Conservation (phyloP, 2,113 vertebrate genomes). For the Triplophysa tibetana region DNA sequence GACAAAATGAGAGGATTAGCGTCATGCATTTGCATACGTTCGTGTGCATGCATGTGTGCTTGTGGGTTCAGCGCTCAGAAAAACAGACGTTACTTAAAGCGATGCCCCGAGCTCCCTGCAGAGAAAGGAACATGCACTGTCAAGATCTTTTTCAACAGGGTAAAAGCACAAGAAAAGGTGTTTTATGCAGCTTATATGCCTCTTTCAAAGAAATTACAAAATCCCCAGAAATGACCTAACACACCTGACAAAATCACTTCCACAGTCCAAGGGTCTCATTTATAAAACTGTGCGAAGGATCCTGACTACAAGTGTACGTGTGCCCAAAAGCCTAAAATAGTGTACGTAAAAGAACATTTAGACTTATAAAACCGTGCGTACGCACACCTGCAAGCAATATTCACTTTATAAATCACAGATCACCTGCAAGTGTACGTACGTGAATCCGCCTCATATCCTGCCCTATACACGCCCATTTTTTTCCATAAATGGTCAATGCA, state of each 20-base stretch:
- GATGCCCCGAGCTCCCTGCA: constrained; percentile 23
- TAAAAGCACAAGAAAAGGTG: constrained; percentile 49
- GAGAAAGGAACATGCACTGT: constrained; percentile 39
- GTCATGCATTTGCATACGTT: constrained; percentile 17
- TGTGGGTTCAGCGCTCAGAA: constrained; percentile 6
- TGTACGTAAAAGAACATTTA: too few relatives aligned
- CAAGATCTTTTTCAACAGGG: constrained; percentile 41
- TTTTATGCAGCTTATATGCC: constrained; percentile 5
- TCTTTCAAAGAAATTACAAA: constrained; percentile 50
- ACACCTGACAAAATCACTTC: constrained; percentile 43
- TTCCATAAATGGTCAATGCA: too few relatives aligned
- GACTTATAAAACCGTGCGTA: too few relatives aligned
- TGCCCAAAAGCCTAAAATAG: too few relatives aligned
- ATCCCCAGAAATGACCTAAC: constrained; percentile 40
- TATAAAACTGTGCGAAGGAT: too few relatives aligned
- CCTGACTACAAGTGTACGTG: too few relatives aligned
- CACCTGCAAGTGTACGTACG: too few relatives aligned
- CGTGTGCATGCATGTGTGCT: neutral
- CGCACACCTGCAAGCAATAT: too few relatives aligned
- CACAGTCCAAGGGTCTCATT: constrained; percentile 5
- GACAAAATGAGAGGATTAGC: constrained; percentile 57
- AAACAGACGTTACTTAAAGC: constrained; percentile 14
- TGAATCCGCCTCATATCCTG: too few relatives aligned
- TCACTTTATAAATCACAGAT: too few relatives aligned
- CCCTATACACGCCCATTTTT: too few relatives aligned